A percentile compares a stretch with the other conserved stretches of the same genome.
Evolutionary conservation across 2,113 vertebrate genomes (phyloP).

Genomic region (Onychorhynchus coronatus): DNA sequence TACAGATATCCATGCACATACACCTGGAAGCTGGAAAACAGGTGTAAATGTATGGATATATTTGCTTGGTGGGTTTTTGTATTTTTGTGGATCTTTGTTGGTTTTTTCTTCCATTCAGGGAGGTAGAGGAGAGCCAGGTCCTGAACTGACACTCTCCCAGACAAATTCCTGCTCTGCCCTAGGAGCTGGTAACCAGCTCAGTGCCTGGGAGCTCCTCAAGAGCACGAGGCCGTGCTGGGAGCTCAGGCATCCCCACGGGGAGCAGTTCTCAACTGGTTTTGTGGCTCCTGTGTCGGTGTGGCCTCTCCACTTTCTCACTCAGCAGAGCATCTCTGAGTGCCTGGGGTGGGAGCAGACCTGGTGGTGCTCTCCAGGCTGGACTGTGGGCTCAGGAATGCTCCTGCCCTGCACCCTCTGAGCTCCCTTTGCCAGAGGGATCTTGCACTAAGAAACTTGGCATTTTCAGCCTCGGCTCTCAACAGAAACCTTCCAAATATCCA

Average conservation of each 20-base stretch:
- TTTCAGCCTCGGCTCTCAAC: rapidly evolving
- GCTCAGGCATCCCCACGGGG: rapidly evolving
- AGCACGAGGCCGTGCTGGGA: rapidly evolving
- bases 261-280: neutral
- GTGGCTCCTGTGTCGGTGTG: neutral
- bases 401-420: neutral
- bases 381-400: neutral
- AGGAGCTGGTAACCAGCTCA: neutral
- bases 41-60: rapidly evolving
- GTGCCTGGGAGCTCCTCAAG: neutral
- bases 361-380: neutral
- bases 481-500: neutral
- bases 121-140: neutral
- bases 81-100: neutral
- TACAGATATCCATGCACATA: no score
- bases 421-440: neutral
- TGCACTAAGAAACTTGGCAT: neutral
- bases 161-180: neutral
- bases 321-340: neutral
- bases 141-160: neutral
- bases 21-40: rapidly evolving
- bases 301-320: neutral
- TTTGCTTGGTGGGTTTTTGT: neutral
- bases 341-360: neutral
- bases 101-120: neutral